Evolutionary conservation across 2,888 invertebrate genomes (phyloP), one percentile per base, ranked within the genome.

Genomic region (Drosophila yooni): DNA sequence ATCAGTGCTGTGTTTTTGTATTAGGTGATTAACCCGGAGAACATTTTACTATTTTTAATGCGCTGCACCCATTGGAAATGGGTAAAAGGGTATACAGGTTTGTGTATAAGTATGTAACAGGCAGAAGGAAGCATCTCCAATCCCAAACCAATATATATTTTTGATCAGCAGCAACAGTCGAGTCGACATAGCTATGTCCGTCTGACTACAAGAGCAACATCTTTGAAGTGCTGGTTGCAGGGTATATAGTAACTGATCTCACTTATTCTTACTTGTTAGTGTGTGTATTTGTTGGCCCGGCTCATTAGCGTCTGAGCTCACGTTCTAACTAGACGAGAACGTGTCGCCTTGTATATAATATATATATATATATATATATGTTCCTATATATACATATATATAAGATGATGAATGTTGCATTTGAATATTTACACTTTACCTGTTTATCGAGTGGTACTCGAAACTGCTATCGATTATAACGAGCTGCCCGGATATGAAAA

Each of bases 281-380:
- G 53, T 63, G 40, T 57, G 33, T 48, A n/a, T 70, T 52, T 78
- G 75, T 72, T 52, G 67, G 59, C 62, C 58, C 48, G 70, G 25
- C 69, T 88, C 72, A 88, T 81, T 83, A 79, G 73, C 78, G 63
- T 70, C 70, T 25, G 40, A 62, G 43, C 69, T 79, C 88, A 82
- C 88, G 82, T 87, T 76, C 71, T 71, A 31, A 33, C 31, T 34
- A 50, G 68, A 72, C 76, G 74, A 67, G 69, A 62, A 72, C 58
- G 73, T 51, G 25, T 57, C 57, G 57, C 43, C 34, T 46, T 46
- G 43, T 15, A 66, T n/a, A 29, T 21, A 70, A 58, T 13, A 36
- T 38, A 18, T 8, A 18, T 38, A 18, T 36, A 38, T 18, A 38
- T 38, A 18, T 40, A n/a, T 10, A 4, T n/a, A 48, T 29, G 2